Evolutionary conservation across 2,888 invertebrate genomes (phyloP), one percentile per base, ranked within the genome.

Genomic region (Acanthacorydalis orientalis): DNA sequence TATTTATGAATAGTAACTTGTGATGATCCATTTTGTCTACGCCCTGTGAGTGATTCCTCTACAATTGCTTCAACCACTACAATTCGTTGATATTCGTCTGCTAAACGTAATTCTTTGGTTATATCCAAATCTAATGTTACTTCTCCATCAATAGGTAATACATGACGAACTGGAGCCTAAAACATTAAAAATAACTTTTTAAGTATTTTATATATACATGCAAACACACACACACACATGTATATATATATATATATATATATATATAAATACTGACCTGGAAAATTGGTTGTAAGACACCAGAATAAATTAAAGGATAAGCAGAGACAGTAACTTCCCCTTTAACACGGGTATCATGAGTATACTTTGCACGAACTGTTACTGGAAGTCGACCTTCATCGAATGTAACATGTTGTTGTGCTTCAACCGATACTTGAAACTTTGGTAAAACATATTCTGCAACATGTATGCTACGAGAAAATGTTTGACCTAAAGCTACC

Each of bases 391-490:
- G 77, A 41, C 80, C 81, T 46, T 90, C 88, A 53, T 78, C 78
- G 60, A 87, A 83, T 1, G 90, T 82, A 7, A 83, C 76, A 63
- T 89, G 88, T 47, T 83, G 76, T 1, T 88, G 84, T 33, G 90
- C 75, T 53, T 85, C 79, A 51, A 96, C 78, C 32, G 77, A 76
- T 50, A 96, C 86, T 59, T 92, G 81, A 65, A 93, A 97, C 61
- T 93, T 93, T 0, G 97, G 97, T 54, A 91, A 67, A 48, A 96
- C 84, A 57, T 91, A 92, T 65, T 91, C 88, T 7, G 90, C 89
- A 7, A 95, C 87, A 60, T 85, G 77, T 52, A 90, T 76, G 9
- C 73, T 73, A 59, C 85, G 83, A 49, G 77, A 73, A 59, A 60
- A 66, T 1, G 56, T 60, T 54, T 67, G 66, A 51, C 74, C 78